Percentiles rank a stretch among this genome's conserved stretches.
phyloP scores from a whole-genome alignment of 37 sponge, comb jelly and placozoan species.

The Chondrosia reniformis region DNA sequence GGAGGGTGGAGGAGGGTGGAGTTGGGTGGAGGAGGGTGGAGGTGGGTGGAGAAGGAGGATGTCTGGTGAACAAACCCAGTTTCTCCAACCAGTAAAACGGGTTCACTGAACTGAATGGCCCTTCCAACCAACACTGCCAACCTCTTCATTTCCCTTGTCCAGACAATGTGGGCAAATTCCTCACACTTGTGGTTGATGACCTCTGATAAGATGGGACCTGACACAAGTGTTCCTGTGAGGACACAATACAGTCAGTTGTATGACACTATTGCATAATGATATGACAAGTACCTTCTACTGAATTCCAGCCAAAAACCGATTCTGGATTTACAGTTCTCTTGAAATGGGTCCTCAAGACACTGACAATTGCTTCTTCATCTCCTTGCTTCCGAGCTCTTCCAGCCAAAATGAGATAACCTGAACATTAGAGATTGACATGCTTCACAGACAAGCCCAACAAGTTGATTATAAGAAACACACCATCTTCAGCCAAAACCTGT shows the following conservation, averaged over 20 bases:
- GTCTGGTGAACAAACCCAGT: constrained; percentile 93
- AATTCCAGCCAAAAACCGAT: constrained; percentile 50
- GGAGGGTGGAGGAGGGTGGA: no score
- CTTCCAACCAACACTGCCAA: constrained; percentile 76
- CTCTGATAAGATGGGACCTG: background rate
- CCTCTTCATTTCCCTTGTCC: constrained; percentile 70
- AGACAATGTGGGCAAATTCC: constrained; percentile 65
- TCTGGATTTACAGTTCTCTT: constrained; percentile 50
- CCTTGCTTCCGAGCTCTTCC: constrained; percentile 65
- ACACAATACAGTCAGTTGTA: no score
- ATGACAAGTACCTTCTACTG: no score
- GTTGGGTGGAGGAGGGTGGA: no score
- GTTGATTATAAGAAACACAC: no score
- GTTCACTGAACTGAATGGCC: constrained; percentile 85
- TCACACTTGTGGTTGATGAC: background rate
- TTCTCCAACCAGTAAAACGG: constrained; percentile 87
- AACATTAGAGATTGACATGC: background rate
- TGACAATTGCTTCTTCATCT: constrained; percentile 63
- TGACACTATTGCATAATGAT: no score
- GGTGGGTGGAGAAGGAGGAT: no score
- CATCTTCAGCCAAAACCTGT: constrained; percentile 95
- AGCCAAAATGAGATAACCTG: constrained; percentile 90
- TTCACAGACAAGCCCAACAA: no score
- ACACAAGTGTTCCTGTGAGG: background rate
- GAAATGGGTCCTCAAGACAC: constrained; percentile 81